Base-by-base conservation (phyloP, 37 sponge, comb jelly and placozoan species). In the Hormiphora californensis region DNA sequence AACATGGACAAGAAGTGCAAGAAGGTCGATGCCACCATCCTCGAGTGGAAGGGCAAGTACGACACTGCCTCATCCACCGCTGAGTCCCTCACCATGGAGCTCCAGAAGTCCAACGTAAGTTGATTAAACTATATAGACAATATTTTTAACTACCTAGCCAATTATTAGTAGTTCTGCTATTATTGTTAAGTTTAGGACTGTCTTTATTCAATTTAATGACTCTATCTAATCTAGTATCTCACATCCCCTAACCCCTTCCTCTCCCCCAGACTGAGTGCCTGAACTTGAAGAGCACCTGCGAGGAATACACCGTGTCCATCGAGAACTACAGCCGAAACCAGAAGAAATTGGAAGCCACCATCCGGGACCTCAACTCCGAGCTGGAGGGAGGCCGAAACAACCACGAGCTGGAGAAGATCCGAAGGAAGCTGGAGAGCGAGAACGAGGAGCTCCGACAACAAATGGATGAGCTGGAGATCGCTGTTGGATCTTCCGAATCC, bases 31-130 rank as follows among this genome's bases (percentile, higher is more conserved):
- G n/a, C 17, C 46, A 73, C 43, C 81, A 40, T 33, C 81, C 44
- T 73, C 28, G 81, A 73, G 25, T 73, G 81, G 81, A 73, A 73
- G 81, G 25, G 81, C 81, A 73, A 73, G 44, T 73, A 73, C 81
- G 81, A 73, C 46, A 40, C 46, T 73, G 81, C 81, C 81, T n/a
- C 39, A 43, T 43, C 46, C 81, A 33, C 35, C 27, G 35, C 43
- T 46, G 81, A 73, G 81, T 38, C 46, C 22, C 81, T 73, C n/a
- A 73, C 81, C 27, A 1, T 73, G 35, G 81, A 73, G 43, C 81
- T 73, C 46, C 81, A 73, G 81, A 73, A 73, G 38, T 73, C 81
- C 23, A 73, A 73, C 81, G 81, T 73, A 28, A 73, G 81, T 67
- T 9, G 15, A 59, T 7, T 21, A n/a, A n/a, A n/a, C n/a, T n/a